phyloP scores from a whole-genome alignment of 2,888 invertebrate genomes.

The Drosophila suboccidentalis region DNA sequence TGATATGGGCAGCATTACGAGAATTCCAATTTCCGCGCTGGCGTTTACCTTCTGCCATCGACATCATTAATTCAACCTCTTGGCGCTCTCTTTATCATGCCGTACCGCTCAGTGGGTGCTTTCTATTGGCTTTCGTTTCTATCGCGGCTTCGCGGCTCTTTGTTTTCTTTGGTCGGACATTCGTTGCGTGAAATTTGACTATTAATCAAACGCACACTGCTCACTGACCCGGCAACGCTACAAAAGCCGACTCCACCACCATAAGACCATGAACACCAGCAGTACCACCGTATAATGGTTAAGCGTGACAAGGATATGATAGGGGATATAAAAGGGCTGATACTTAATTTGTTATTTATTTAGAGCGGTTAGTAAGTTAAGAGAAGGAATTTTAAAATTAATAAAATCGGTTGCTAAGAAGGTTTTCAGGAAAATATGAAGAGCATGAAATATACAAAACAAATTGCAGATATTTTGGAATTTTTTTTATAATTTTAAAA shows the following conservation, averaged over 20 bases:
- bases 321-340: slow-evolving; percentile 17
- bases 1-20: slow-evolving; percentile 27
- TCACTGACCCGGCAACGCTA: slow-evolving; percentile 31
- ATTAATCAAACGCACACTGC: slow-evolving; percentile 84
- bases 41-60: slow-evolving; percentile 63
- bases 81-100: slow-evolving; percentile 55
- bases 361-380: slow-evolving; percentile 8
- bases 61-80: slow-evolving; percentile 71
- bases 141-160: slow-evolving; percentile 23
- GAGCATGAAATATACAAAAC: not conserved
- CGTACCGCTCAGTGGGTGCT: slow-evolving; percentile 36
- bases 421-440: not conserved
- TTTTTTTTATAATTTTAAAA: no score
- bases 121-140: slow-evolving; percentile 50
- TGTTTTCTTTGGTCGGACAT: slow-evolving; percentile 59
- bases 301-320: slow-evolving; percentile 78
- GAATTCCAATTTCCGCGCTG: slow-evolving; percentile 65
- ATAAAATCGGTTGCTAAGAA: not conserved
- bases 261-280: slow-evolving; percentile 4
- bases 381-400: not conserved
- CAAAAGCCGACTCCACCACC: slow-evolving; percentile 16
- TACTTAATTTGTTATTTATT: not conserved
- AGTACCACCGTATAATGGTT: slow-evolving; percentile 30
- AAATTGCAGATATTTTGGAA: not conserved
- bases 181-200: slow-evolving; percentile 85